Base-by-base conservation (phyloP, 2,113 vertebrate genomes). In the Raja brachyura region DNA sequence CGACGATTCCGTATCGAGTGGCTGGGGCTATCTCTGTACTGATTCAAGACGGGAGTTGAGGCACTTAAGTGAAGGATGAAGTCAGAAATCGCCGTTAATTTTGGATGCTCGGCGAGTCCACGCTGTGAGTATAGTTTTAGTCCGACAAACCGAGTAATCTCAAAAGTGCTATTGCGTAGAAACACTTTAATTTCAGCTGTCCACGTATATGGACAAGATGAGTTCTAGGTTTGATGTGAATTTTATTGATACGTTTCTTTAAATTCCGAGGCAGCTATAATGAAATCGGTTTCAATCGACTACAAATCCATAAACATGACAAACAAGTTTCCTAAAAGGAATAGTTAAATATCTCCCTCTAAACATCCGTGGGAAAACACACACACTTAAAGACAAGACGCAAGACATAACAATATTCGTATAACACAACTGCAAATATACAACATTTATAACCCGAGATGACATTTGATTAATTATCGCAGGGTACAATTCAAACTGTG, bases 361-460 rank as follows among this genome's bases (percentile, higher is more conserved):
- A 1, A 73, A 73, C 14, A 22, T 73, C 70, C 70, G 22, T 48
- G 48, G 66, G 33, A 54, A 70, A 92, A 39, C 54, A 74, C 66
- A 73, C 90, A 73, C 3, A 13, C 0, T 74, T 73, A 0, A 74
- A 74, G 48, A 92, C 66, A 92, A 70, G 39, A 73, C 70, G 39
- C 83, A 88, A n/a, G n/a, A 11, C 59, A 63, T 28, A 28, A 28
- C 83, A 74, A 92, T 74, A 92, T 74, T 48, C 73, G 33, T 73
- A 73, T 25, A 92, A 70, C 39, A 92, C 90, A 73, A 92, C 66
- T 73, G 48, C 68, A 74, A 92, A 92, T 73, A 92, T 90, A 25
- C n/a, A 90, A 56, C 14, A 28, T 86, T 88, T 88, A 4, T 33
- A 88, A 88, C 83, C 28, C n/a, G 59, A 88, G 59, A 18, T 61